These are phyloP conservation scores for Vannuccia rotundouncinata DNA, from an alignment of 2,888 invertebrate genomes.

Conservation along the genomic window DNA sequence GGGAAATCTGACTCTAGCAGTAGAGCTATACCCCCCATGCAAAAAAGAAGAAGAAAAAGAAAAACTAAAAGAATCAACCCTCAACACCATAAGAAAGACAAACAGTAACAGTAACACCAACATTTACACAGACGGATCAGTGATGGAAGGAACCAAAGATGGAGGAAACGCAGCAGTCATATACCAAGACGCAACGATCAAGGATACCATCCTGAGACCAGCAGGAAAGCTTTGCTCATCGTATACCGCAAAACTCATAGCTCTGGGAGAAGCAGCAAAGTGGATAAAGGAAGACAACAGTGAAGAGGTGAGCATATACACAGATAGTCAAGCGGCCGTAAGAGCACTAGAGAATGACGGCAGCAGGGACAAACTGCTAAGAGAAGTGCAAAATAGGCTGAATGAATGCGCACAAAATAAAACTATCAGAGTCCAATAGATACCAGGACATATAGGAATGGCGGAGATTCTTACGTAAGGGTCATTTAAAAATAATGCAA, in stretches of 20 bases:
- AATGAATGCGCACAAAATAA: background rate
- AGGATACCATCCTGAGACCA: background rate
- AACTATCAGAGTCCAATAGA: background rate
- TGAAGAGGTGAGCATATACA: background rate
- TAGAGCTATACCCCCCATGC: background rate
- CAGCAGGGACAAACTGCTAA: background rate
- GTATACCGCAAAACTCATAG: background rate
- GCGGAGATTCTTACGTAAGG: no score
- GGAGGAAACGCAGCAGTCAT: background rate
- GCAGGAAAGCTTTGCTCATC: background rate
- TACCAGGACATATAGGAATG: background rate
- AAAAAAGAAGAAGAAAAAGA: background rate
- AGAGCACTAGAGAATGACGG: background rate
- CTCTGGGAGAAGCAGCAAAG: background rate
- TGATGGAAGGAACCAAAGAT: background rate
- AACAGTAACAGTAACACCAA: background rate
- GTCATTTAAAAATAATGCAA: no score
- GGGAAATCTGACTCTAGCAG: background rate
- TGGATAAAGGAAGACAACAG: background rate
- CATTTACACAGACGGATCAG: background rate
- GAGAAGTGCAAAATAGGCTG: background rate
- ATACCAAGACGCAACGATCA: background rate
- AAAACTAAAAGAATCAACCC: background rate
- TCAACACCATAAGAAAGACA: background rate
- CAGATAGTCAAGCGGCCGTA: background rate